phyloP scores from a whole-genome alignment of 30 jellyfish, hydroid and myxozoan genomes.

The Cassiopea xamachana region DNA sequence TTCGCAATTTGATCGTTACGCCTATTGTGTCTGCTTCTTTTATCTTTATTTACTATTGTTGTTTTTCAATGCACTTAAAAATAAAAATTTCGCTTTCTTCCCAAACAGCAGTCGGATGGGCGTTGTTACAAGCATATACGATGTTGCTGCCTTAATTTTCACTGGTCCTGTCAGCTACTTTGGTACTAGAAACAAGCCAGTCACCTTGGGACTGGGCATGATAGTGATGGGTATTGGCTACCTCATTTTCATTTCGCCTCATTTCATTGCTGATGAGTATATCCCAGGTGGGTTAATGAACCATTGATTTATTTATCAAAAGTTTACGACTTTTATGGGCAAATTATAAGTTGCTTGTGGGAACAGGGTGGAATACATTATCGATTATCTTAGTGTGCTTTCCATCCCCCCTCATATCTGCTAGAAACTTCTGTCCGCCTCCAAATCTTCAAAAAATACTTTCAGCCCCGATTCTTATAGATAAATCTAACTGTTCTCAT shows the following conservation, averaged over 20 bases:
- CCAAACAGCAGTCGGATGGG: slow-evolving; percentile 67
- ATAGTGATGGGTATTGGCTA: slow-evolving; percentile 74
- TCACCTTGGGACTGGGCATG: slow-evolving; percentile 59
- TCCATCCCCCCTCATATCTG: too few relatives aligned
- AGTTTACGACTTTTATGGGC: too few relatives aligned
- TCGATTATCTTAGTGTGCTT: too few relatives aligned
- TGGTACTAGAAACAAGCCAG: slow-evolving; percentile 65
- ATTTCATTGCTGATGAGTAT: slow-evolving; percentile 55
- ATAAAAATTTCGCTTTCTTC: neutral
- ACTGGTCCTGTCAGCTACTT: slow-evolving; percentile 75
- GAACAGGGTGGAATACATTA: too few relatives aligned
- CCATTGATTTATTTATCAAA: too few relatives aligned
- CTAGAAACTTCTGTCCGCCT: too few relatives aligned
- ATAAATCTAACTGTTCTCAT: too few relatives aligned
- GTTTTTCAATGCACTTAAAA: neutral
- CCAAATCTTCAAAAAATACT: too few relatives aligned
- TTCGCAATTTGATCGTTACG: too few relatives aligned
- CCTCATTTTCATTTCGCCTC: slow-evolving; percentile 63
- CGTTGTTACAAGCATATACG: slow-evolving; percentile 60
- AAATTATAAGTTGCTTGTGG: too few relatives aligned
- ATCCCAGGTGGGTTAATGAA: slow-evolving; percentile 43
- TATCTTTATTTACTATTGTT: neutral
- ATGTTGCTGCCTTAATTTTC: slow-evolving; percentile 64
- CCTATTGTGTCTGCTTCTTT: neutral
- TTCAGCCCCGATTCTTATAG: too few relatives aligned